Percentiles rank a stretch among this genome's conserved stretches.
phyloP scores from a whole-genome alignment of 1,140 invertebrate genomes.

The Catajapyx aquilonaris region DNA sequence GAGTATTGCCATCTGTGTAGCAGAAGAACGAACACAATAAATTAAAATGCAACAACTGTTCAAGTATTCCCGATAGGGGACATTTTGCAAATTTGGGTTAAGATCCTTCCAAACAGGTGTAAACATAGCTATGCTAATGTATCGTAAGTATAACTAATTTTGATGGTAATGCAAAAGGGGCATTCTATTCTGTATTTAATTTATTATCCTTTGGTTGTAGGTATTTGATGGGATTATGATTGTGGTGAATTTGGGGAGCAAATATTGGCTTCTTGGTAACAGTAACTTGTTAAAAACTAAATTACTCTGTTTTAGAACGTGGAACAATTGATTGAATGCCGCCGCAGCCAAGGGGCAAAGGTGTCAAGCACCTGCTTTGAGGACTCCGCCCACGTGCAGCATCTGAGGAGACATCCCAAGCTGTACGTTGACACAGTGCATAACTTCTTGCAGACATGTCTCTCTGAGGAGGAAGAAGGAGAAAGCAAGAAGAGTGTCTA shows the following conservation, averaged over 20 bases:
- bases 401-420: no score
- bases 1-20: neutral
- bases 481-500: no score
- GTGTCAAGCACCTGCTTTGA: conserved; percentile 37
- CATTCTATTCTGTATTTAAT: neutral
- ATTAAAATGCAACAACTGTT: neutral
- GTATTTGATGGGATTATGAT: neutral
- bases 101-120: no score
- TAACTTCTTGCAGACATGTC: no score
- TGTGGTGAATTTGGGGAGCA: neutral
- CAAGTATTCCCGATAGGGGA: neutral
- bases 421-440: no score
- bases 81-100: neutral
- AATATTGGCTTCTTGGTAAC: neutral
- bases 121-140: no score
- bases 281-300: neutral
- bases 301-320: conserved; percentile 25
- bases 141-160: neutral
- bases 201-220: neutral
- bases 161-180: neutral
- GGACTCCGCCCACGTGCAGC: conserved; percentile 45
- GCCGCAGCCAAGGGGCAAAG: conserved; percentile 31
- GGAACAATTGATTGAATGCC: conserved; percentile 32
- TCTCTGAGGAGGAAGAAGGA: no score
- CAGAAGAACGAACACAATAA: neutral